Base-by-base conservation (phyloP, 2,113 vertebrate species). In the Helogale parvula region DNA sequence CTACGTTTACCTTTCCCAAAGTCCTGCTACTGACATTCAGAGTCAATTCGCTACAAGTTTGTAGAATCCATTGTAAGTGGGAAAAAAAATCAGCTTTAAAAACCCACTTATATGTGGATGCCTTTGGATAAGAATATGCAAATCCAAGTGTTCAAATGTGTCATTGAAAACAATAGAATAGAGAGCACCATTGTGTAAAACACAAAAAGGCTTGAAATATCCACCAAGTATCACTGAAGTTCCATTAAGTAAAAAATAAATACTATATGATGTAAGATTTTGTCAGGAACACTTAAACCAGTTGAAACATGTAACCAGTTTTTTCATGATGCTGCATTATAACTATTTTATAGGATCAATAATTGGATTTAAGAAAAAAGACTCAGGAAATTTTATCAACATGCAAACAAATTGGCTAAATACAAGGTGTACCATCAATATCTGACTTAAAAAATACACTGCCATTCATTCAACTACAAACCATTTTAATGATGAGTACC, bases 111-210 rank as follows among this genome's bases (percentile, higher is more conserved):
- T 92, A 72, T 97, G 95, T 97, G 92, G 97, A 98, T 98, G 97
- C 98, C 98, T 98, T 98, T 98, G 98, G 97, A 98, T 94, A 97
- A 93, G 94, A 96, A 97, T 98, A 98, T 97, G 98, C 97, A 98
- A 87, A 97, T 98, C 81, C 95, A 96, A 97, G 97, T 98, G 97
- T 98, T 98, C 95, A 96, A 96, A 98, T 98, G 96, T 92, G 96
- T 96, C 88, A 94, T 86, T 96, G 92, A 91, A 69, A 92, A 94
- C 97, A 98, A 87, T 31, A 90, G 86, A 97, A 97, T 92, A 98
- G 98, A 99, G 99, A 99, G 99, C 99, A 99, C 99, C 98, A 98
- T 98, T 97, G 98, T 98, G 96, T 98, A 98, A 98, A 97, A 98
- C 98, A 98, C 54, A 98, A 98, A 98, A 98, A 98, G 98, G 98